Evolutionary conservation across 2,113 vertebrate genomes (phyloP), one percentile per base, ranked within the genome.

Genomic region (Gobiocypris rarus): DNA sequence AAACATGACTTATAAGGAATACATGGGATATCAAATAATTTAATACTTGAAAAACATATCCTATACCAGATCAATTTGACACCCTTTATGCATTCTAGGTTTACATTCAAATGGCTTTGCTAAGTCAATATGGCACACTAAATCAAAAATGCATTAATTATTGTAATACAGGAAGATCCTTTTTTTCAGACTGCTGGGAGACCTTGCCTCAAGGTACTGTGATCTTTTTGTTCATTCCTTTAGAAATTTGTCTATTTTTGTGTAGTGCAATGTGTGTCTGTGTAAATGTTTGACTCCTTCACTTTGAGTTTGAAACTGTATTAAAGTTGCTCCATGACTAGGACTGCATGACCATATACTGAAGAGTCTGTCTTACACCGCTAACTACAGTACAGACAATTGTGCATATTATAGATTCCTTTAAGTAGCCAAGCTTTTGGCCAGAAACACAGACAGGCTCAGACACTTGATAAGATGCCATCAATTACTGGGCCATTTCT

Each of bases 151-250:
- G 52, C 52, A 6, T 54, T 69, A 22, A 22, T 38, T 38, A 5
- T 61, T 59, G 11, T 75, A 45, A 31, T 61, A 22, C n/a, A 70
- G 19, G 52, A 88, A 50, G 9, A 1, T 19, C 58, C 28, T 67
- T 89, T 85, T 84, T 86, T 92, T 92, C 91, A 95, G 95, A 85
- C 90, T 95, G 87, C 93, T 99, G 91, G 97, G 97, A 95, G 97
- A 99, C 87, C 95, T 99, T 87, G 96, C 97, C 1, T 95, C 96
- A 87, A 99, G 97, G 97, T 99, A 97, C 87, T 56, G 38, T 38
- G 19, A 24, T 59, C 10, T 56, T 45, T 34, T 59, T 69, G 0
- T 34, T 22, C 24, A 48, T 73, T 61, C 15, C 31, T 61, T 13
- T 13, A 59, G 22, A 24, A 26, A n/a, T 24, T 14, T 1, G 22